Evolutionary conservation across 2,888 invertebrate species (phyloP).

Genomic region (Chouioia cunea): DNA sequence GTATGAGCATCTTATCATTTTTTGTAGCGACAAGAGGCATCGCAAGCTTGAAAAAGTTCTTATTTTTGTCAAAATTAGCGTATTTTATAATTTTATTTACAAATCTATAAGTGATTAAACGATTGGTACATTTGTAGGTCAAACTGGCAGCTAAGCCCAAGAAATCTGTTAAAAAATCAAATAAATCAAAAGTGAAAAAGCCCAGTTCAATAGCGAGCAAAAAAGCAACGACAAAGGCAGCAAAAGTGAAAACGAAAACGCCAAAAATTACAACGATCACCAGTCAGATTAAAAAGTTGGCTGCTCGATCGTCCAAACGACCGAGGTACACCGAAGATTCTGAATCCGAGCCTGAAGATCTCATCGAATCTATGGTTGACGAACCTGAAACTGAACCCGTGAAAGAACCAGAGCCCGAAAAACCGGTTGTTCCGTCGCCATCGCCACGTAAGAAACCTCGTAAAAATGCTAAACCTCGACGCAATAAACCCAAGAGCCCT

Average conservation of each 20-base stretch:
- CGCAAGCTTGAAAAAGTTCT: no score
- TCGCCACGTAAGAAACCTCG: conserved; percentile 19
- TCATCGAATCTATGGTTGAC: conserved; percentile 4
- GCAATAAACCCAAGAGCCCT: conserved; percentile 3
- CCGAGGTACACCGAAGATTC: conserved; percentile 37
- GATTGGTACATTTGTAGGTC: not conserved
- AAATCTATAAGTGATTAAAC: no score
- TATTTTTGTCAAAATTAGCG: no score
- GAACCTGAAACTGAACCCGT: conserved; percentile 9
- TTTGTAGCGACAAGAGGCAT: not conserved
- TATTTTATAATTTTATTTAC: no score
- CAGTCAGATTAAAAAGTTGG: conserved; percentile 49
- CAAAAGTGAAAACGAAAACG: conserved; percentile 46
- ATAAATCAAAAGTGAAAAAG: conserved; percentile 40
- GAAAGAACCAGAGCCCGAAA: not conserved
- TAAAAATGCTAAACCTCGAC: conserved; percentile 8
- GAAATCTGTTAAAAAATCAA: conserved; percentile 5
- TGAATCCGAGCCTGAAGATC: conserved; percentile 34
- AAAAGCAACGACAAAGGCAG: conserved; percentile 34
- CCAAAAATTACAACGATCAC: conserved; percentile 24
- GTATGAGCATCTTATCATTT: conserved; percentile 1
- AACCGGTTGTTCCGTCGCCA: not conserved
- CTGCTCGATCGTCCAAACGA: conserved; percentile 33
- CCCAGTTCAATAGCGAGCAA: conserved; percentile 36
- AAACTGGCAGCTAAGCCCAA: conserved; percentile 1